Base-by-base conservation (phyloP, 2,113 vertebrate genomes). In the Ophthalmolycus amberensis region DNA sequence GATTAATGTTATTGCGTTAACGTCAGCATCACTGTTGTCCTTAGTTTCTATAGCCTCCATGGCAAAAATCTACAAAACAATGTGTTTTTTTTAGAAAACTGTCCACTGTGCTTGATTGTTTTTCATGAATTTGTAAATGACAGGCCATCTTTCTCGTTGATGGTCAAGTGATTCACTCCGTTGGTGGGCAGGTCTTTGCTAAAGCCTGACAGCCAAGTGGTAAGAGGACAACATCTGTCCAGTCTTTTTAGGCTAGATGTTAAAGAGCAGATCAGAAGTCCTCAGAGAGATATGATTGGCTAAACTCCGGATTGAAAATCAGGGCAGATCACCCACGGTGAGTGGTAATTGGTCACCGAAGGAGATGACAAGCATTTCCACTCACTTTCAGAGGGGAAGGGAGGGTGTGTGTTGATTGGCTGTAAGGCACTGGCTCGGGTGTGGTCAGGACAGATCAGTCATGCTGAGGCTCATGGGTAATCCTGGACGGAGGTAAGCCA, bases 391-490 rank as follows among this genome's bases (percentile, higher is more conserved):
- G 74, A 62, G 46, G 67, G 70, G 72, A 8, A 42, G 65, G 75
- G 62, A 15, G 11, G 60, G 32, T 75, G 82, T 95, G 95, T 96
- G 95, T 96, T 93, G 94, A 95, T 90, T 85, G 87, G 96, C 95
- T 97, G 96, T 99, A 98, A 99, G 98, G 98, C 98, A 99, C 97
- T 98, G 80, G 77, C 96, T 95, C 89, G 95, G 95, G 95, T 94
- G 94, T 95, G 95, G 96, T 97, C 97, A 98, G 94, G 96, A 98
- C 95, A 97, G 95, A 96, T 97, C 96, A 95, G 97, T 98, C 97
- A 99, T 96, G 96, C 97, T 97, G 97, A 98, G 97, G 96, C 96
- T 98, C 97, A 98, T 97, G 96, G 97, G 96, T 97, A 99, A 97
- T 97, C 97, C 97, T 96, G 97, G 97, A 96, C 97, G 98, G 95